These are phyloP conservation scores for Bufo bufo DNA, from an alignment of 2,113 vertebrate species.

Conservation along the genomic window DNA sequence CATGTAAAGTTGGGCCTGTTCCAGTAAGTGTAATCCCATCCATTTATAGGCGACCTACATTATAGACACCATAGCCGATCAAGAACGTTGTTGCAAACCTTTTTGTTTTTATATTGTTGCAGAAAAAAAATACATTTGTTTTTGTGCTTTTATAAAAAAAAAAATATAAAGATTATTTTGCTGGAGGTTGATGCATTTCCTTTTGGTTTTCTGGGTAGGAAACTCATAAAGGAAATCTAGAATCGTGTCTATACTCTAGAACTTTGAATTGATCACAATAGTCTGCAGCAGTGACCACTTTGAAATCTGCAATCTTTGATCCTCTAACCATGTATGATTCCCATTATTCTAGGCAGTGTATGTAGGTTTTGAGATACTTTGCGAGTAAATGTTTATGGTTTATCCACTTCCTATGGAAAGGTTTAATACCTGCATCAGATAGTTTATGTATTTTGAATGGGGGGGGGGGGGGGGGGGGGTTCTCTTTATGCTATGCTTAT, in stretches of 20 bases:
- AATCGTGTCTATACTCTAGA: not conserved
- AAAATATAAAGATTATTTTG: not conserved
- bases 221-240: not conserved
- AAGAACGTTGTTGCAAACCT: not conserved
- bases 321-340: not conserved
- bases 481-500: not conserved
- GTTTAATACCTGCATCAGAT: not conserved
- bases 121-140: no score
- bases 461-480: no score
- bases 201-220: not conserved
- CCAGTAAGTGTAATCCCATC: conserved; percentile 23
- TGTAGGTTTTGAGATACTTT: not conserved
- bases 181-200: not conserved
- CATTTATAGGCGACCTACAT: conserved; percentile 20
- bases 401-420: not conserved
- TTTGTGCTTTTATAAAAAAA: no score
- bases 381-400: not conserved
- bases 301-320: no score
- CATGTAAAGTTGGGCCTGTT: conserved; percentile 40
- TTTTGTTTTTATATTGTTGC: not conserved
- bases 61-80: conserved; percentile 2
- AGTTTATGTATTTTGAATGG: not conserved
- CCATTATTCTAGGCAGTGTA: not conserved
- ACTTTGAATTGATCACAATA: not conserved
- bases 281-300: not conserved